phyloP scores from a whole-genome alignment of 2,113 vertebrate species.

The Hypanus sabinus region DNA sequence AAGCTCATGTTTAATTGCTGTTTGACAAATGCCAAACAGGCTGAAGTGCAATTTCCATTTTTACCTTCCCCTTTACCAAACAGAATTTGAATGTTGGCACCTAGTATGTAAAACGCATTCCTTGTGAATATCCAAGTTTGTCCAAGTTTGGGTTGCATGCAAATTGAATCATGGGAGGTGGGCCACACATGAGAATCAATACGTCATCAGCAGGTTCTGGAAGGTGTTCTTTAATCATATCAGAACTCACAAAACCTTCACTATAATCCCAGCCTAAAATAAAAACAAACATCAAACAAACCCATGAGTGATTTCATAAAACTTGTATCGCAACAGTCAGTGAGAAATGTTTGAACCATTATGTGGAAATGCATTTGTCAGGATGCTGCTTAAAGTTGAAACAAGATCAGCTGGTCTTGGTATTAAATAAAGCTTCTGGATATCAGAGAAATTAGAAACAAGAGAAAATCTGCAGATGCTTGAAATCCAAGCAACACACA shows the following conservation, averaged over 20 bases:
- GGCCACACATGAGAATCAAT: conserved; percentile 62
- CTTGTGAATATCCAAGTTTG: conserved; percentile 57
- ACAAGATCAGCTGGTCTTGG: neutral
- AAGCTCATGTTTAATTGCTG: neutral
- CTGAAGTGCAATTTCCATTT: conserved; percentile 20
- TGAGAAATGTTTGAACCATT: neutral
- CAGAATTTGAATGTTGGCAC: neutral
- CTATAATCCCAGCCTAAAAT: conserved; percentile 59
- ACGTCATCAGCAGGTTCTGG: conserved; percentile 54
- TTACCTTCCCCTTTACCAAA: neutral
- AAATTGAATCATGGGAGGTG: conserved; percentile 63
- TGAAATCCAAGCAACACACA: no score
- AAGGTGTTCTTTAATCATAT: conserved; percentile 62
- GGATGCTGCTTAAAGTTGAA: neutral
- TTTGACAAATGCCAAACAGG: neutral
- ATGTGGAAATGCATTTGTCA: neutral
- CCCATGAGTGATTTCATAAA: neutral
- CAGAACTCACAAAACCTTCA: conserved; percentile 56
- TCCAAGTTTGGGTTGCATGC: conserved; percentile 62
- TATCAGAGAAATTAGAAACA: neutral
- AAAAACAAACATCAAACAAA: conserved; percentile 26
- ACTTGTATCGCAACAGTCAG: neutral
- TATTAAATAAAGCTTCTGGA: neutral
- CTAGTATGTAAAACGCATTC: conserved; percentile 59
- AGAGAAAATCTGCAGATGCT: no score